Conservation (phyloP, 1,140 invertebrate species). For the Saxidomus purpurata region DNA sequence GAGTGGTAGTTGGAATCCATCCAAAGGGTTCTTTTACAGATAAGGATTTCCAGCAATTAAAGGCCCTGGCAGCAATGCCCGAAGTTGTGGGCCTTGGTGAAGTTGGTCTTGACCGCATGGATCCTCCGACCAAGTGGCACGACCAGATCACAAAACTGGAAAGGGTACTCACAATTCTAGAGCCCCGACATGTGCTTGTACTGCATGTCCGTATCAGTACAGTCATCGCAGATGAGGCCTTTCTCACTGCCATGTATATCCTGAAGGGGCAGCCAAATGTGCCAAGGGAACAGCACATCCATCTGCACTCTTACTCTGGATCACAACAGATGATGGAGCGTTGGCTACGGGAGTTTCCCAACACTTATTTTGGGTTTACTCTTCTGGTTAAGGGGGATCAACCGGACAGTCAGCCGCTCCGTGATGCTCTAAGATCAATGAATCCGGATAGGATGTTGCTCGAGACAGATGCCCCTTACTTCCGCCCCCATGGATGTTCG, state of each 20-base stretch:
- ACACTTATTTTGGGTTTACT: neutral
- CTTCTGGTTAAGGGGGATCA: too few relatives aligned
- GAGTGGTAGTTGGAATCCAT: neutral
- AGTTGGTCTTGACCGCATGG: too few relatives aligned
- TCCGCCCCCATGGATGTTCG: too few relatives aligned
- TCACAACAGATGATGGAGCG: neutral
- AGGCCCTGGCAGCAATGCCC: too few relatives aligned
- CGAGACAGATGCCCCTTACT: neutral
- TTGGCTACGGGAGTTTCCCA: neutral
- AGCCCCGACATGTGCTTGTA: neutral
- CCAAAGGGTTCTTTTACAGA: too few relatives aligned
- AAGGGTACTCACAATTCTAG: neutral
- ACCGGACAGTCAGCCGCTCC: neutral
- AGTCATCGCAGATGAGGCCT: too few relatives aligned
- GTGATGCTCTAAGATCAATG: too few relatives aligned
- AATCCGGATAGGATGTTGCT: neutral
- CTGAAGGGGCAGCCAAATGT: neutral
- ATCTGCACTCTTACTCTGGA: neutral
- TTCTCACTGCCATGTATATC: neutral
- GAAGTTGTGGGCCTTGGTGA: too few relatives aligned
- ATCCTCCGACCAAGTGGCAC: too few relatives aligned
- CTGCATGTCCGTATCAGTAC: too few relatives aligned
- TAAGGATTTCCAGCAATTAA: too few relatives aligned
- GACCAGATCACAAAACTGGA: neutral
- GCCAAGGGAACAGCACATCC: neutral